Conservation (phyloP, 2,888 invertebrate genomes). For the Teleogryllus oceanicus region DNA sequence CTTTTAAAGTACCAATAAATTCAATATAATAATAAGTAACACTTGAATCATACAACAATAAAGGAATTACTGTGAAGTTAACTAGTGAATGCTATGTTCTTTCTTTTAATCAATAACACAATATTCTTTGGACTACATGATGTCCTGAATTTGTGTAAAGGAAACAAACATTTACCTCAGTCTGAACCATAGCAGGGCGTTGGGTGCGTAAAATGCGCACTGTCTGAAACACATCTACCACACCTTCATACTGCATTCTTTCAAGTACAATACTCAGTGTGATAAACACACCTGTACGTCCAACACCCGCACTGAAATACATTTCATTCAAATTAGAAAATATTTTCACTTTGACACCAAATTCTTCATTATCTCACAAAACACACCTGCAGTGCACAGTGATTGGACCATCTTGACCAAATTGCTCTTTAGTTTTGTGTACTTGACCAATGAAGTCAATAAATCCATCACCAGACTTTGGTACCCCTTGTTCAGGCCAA, state of each 20-base stretch:
- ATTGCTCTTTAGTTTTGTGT: conserved; percentile 99
- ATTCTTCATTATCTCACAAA: neutral
- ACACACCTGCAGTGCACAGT: conserved; percentile 91
- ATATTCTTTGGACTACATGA: too few species aligned
- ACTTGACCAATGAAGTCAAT: conserved; percentile 99
- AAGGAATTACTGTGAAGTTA: conserved; percentile 24
- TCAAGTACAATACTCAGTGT: conserved; percentile 96
- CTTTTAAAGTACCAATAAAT: neutral
- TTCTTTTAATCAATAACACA: too few species aligned
- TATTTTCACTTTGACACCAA: neutral
- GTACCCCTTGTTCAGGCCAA: conserved; percentile 96
- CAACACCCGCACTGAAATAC: conserved; percentile 85
- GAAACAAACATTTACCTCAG: conserved; percentile 67
- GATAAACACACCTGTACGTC: conserved; percentile 97
- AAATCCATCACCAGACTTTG: conserved; percentile 97
- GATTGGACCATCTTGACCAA: conserved; percentile 98
- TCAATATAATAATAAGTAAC: neutral
- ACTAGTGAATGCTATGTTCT: conserved; percentile 29
- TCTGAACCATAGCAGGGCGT: conserved; percentile 99
- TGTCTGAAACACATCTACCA: conserved; percentile 98
- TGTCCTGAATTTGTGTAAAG: too few species aligned
- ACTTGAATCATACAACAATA: conserved; percentile 18
- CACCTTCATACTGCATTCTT: conserved; percentile 98
- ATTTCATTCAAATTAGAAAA: conserved; percentile 23
- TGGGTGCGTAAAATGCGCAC: conserved; percentile 97